These are phyloP conservation scores for Drosophila rufa DNA, from an alignment of 1,140 invertebrate species.

Conservation along the genomic window DNA sequence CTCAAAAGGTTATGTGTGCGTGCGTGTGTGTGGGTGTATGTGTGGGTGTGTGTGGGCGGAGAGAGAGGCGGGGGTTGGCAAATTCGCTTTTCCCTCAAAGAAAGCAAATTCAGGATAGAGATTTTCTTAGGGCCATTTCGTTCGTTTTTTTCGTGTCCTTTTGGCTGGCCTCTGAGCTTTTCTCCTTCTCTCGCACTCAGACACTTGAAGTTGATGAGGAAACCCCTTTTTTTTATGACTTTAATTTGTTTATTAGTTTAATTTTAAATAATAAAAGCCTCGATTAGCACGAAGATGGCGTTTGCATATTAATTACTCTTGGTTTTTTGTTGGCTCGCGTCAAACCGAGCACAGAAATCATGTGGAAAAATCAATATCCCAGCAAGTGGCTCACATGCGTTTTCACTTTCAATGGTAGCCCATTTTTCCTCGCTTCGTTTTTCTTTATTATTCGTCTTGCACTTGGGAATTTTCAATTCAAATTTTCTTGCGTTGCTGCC, in stretches of 20 bases:
- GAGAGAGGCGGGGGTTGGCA: constrained; percentile 31
- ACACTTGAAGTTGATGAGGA: constrained; percentile 12
- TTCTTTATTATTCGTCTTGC: constrained; percentile 19
- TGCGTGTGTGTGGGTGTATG: constrained; percentile 10
- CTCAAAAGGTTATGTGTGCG: constrained; percentile 26
- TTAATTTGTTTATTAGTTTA: constrained; percentile 29
- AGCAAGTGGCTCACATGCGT: constrained; percentile 62
- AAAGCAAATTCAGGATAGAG: constrained; percentile 82
- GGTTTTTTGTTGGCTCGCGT: constrained; percentile 27
- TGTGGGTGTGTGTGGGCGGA: constrained; percentile 6
- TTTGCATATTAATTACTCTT: constrained; percentile 10
- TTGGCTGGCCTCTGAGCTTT: constrained; percentile 50
- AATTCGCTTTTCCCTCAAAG: constrained; percentile 73
- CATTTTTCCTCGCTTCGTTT: constrained; percentile 17
- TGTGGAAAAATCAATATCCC: constrained; percentile 78
- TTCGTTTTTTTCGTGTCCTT: constrained; percentile 16
- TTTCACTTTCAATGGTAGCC: constrained; percentile 72
- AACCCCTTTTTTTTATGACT: constrained; percentile 13
- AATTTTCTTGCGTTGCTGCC: constrained; percentile 21
- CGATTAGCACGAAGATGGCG: neutral
- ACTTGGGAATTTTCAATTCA: constrained; percentile 40
- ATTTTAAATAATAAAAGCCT: neutral
- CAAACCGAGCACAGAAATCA: constrained; percentile 43
- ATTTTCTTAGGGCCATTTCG: constrained; percentile 74
- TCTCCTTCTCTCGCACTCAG: constrained; percentile 39